Percentiles rank a stretch among this genome's conserved stretches.
Conservation (phyloP, 2,888 invertebrate species). For the Melipona beecheii region DNA sequence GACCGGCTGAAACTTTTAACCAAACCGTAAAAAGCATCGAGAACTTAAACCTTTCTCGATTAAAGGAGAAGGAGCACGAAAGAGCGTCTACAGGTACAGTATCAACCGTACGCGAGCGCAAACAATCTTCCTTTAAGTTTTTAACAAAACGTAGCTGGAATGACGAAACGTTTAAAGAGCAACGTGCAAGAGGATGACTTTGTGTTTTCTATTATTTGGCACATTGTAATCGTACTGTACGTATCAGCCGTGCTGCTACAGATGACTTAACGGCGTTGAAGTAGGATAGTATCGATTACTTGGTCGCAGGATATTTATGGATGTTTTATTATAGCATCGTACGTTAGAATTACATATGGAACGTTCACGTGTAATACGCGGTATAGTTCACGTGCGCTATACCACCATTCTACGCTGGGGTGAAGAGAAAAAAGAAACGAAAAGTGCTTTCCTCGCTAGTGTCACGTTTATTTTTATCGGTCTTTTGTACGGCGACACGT, state of each 20-base stretch:
- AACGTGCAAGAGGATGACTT: neutral
- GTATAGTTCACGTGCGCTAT: neutral
- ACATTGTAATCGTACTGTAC: neutral
- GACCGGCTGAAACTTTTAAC: neutral
- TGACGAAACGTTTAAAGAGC: neutral
- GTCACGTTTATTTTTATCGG: slow-evolving; percentile 26
- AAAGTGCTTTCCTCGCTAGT: neutral
- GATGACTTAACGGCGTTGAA: slow-evolving; percentile 2
- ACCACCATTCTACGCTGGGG: neutral
- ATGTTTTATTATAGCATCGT: slow-evolving; percentile 46
- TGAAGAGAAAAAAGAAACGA: neutral
- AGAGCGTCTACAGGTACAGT: neutral
- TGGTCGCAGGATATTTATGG: slow-evolving; percentile 41
- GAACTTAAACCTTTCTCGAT: neutral
- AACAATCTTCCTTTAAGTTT: neutral
- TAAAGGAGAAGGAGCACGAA: slow-evolving; percentile 1
- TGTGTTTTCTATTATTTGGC: neutral
- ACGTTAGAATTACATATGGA: slow-evolving; percentile 44
- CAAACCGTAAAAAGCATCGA: neutral
- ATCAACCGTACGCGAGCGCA: too few species aligned
- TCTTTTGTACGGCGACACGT: neutral
- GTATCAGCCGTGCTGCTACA: neutral
- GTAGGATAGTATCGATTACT: slow-evolving; percentile 48
- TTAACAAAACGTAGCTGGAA: too few species aligned
- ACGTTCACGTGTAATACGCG: slow-evolving; percentile 2